Percentiles rank a stretch among this genome's conserved stretches.
Conservation (phyloP, 2,113 vertebrate species). For the Boleophthalmus pectinirostris region DNA sequence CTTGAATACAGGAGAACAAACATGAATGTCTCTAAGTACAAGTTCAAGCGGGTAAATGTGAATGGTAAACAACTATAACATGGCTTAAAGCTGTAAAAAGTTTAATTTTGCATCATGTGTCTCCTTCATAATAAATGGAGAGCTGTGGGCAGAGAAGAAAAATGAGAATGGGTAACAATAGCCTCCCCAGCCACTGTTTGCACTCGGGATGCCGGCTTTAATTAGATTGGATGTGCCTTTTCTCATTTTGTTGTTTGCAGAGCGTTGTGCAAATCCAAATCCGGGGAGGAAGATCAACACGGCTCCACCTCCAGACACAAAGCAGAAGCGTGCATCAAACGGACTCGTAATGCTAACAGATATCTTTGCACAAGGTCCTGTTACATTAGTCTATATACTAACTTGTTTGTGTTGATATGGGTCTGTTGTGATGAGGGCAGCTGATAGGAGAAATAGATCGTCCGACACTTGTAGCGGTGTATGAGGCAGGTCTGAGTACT, state of each 20-base stretch:
- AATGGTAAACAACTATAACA: too few relatives aligned
- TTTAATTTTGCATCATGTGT: too few relatives aligned
- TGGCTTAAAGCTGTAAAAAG: too few relatives aligned
- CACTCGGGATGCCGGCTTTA: conserved; percentile 51
- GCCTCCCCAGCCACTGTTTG: conserved; percentile 64
- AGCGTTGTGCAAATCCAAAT: conserved; percentile 60
- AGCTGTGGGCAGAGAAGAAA: conserved; percentile 51
- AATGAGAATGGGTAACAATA: conserved; percentile 38
- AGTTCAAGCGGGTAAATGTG: too few relatives aligned
- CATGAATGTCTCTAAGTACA: too few relatives aligned
- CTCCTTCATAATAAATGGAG: conserved; percentile 48
- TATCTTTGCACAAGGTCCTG: conserved; percentile 46
- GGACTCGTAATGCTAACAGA: conserved; percentile 44
- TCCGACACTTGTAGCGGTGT: too few relatives aligned
- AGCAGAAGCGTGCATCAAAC: conserved; percentile 33
- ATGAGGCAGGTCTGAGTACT: too few relatives aligned
- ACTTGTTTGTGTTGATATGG: conserved; percentile 14
- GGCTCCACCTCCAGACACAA: conserved; percentile 35
- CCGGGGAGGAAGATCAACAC: conserved; percentile 65
- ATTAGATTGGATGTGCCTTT: conserved; percentile 72
- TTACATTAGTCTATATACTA: conserved; percentile 36
- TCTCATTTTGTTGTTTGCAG: conserved; percentile 74
- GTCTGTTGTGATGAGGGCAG: background rate
- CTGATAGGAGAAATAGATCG: too few relatives aligned
- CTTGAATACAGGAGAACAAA: too few relatives aligned